Base-by-base conservation (phyloP, 2,113 vertebrate genomes). In the Madoqua kirkii region DNA sequence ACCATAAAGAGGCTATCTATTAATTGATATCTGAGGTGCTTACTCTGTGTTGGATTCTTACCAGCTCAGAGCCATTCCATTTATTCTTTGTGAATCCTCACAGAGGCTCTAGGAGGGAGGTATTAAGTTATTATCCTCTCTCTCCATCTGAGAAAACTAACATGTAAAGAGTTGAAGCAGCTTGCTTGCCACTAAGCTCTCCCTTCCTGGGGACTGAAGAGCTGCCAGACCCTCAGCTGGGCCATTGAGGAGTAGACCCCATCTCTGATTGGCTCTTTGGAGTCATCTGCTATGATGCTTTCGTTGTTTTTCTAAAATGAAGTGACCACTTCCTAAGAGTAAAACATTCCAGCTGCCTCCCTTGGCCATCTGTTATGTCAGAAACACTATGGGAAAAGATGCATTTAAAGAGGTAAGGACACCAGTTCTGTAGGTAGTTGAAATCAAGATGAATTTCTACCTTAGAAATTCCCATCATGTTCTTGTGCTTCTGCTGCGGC, bases 81-180 rank as follows among this genome's bases (percentile, higher is more conserved):
- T 95, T 57, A 64, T 83, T 89, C 71, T 92, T 79, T 82, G 52
- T 94, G 91, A 89, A 67, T 85, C 76, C 12, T 96, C 87, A 59
- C 17, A 86, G 67, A 19, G 91, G 48, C 82, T 55, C 8, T 59
- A 50, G n/a, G 43, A 60, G 96, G 13, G 79, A 95, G 59, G 7
- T 45, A 43, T 43, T 94, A 27, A 33, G 33, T 40, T 54, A 23
- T 54, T 8, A 92, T 62, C 33, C 17, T 57, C 93, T 89, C 78
- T 81, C 52, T 64, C 6, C 10, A 12, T 45, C 4, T 21, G 84
- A 95, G 71, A 88, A 95, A 52, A 60, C 27, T 14, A 33, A 76
- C 50, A 54, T 84, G 57, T 82, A 82, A 36, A 89, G 45, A 50
- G 17, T 33, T 11, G 43, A 67, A 50, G 64, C 27, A 27, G 50